Evolutionary conservation across 2,797 vertebrate species (phyloP).

Genomic region (Oreochromis mossambicus): DNA sequence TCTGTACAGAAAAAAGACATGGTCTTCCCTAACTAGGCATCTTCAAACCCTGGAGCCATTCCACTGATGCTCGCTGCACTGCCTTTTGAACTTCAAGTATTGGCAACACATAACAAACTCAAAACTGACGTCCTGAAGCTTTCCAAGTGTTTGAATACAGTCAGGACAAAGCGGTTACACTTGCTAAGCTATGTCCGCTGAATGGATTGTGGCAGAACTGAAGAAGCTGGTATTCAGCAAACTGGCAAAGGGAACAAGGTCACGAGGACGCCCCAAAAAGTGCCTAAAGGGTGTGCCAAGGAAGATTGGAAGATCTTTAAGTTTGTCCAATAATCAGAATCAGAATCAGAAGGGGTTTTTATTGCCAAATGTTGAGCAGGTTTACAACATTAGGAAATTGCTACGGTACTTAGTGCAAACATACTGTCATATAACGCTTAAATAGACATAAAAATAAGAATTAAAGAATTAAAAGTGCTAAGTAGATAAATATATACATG

Average conservation of each 20-base stretch:
- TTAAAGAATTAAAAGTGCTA: too few species aligned
- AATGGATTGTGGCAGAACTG: background rate
- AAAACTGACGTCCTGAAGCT: background rate
- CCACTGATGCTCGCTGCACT: background rate
- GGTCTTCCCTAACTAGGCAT: background rate
- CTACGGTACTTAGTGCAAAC: too few species aligned
- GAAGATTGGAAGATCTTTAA: too few species aligned
- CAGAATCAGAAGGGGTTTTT: too few species aligned
- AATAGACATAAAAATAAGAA: too few species aligned
- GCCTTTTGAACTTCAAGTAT: background rate
- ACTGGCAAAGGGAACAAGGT: background rate
- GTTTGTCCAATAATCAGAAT: background rate
- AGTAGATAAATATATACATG: too few species aligned
- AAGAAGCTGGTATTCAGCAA: background rate
- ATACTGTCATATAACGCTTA: too few species aligned
- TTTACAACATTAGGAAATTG: too few species aligned
- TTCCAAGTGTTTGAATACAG: background rate
- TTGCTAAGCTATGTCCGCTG: background rate
- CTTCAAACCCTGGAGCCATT: background rate
- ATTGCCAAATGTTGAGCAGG: too few species aligned
- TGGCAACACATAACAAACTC: background rate
- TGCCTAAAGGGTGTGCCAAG: too few species aligned
- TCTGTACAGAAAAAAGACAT: background rate
- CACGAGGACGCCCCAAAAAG: fast-evolving
- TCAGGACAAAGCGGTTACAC: background rate